Evolutionary conservation across 2,888 invertebrate genomes (phyloP), one percentile per base, ranked within the genome.

Genomic region (Stramonita haemastoma): DNA sequence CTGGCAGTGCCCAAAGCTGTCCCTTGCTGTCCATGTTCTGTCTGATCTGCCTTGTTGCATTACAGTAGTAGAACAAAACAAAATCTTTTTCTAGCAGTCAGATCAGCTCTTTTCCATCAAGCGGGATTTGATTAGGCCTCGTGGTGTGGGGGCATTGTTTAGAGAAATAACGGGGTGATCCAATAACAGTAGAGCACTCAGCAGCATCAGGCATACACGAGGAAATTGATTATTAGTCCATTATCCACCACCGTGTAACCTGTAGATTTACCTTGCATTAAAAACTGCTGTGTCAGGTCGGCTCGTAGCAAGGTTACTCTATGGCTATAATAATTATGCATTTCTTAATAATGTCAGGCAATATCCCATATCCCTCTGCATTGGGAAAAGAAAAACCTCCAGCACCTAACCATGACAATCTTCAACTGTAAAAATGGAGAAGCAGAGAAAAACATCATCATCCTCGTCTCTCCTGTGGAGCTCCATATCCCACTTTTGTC

Each of bases 271-370:
- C n/a, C 73, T n/a, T 22, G n/a, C 73, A 73, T 73, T 5, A 73
- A 73, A 73, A 73, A 26, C 73, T n/a, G n/a, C 73, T 73, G n/a
- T 73, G 73, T 73, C 73, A 73, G 73, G n/a, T 73, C 73, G 73
- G 0, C 73, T n/a, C 5, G 13, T 8, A 73, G n/a, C 73, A 73
- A 73, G n/a, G n/a, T 73, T 26, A 73, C n/a, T n/a, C 73, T n/a
- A 5, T 8, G 73, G 73, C n/a, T 73, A 17, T 26, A 73, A n/a
- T 73, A 8, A 73, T 73, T 73, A 29, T n/a, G n/a, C n/a, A 73
- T 73, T 73, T 73, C 70, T 73, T n/a, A 11, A 73, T 73, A n/a
- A n/a, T 73, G n/a, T 73, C n/a, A 73, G 26, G 26, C 46, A 46
- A 46, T 8, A 46, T 8, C 46, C 66, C 19, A 66, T 22, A 66